These are phyloP conservation scores for Oasisia sp. DNA, from an alignment of 2,888 invertebrate genomes.

Conservation along the genomic window DNA sequence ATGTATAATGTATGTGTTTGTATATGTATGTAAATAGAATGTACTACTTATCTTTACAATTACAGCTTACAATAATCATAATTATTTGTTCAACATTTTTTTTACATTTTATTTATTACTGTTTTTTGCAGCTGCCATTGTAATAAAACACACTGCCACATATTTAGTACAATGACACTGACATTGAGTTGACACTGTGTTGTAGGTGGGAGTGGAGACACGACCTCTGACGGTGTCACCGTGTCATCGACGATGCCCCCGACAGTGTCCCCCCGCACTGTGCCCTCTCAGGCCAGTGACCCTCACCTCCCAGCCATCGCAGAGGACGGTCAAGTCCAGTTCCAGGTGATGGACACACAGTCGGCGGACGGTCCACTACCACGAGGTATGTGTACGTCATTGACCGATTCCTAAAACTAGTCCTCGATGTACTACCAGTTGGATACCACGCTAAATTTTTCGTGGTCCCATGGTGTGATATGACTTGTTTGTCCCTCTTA, in stretches of 20 bases:
- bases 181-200: not conserved
- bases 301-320: slow-evolving; percentile 85
- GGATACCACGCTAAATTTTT: no score
- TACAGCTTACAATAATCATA: not conserved
- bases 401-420: no score
- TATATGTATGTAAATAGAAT: no score
- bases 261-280: not conserved
- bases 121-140: no score
- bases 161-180: not conserved
- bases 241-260: not conserved
- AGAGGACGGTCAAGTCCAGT: slow-evolving; percentile 69
- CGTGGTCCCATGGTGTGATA: no score
- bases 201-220: not conserved
- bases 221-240: not conserved
- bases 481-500: no score
- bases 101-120: no score
- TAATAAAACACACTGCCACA: not conserved
- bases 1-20: no score
- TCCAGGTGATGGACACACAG: slow-evolving; percentile 67
- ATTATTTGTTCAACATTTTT: not conserved
- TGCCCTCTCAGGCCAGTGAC: not conserved
- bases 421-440: no score
- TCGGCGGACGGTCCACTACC: slow-evolving; percentile 82
- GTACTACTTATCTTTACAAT: not conserved
- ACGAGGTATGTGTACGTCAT: slow-evolving; percentile 73